Evolutionary conservation across 2,888 invertebrate species (phyloP).

Genomic region (Orchesella flavescens): DNA sequence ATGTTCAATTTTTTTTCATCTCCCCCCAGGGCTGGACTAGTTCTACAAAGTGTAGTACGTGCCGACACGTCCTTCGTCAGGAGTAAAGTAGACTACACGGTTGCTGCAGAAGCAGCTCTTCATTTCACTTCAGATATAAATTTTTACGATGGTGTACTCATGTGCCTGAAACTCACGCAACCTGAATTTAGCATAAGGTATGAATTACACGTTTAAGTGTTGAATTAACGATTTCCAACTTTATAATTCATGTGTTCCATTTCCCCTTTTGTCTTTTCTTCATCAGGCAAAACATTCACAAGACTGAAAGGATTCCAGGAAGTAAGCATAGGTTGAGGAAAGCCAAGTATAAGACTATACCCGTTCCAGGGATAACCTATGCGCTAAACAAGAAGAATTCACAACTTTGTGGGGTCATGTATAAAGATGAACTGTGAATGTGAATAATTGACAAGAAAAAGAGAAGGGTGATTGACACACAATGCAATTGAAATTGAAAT

Average conservation of each 20-base stretch:
- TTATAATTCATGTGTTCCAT: background rate
- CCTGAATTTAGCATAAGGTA: slow-evolving; percentile 80
- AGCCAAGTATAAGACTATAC: slow-evolving; percentile 77
- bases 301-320: slow-evolving; percentile 80
- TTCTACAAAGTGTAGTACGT: slow-evolving; percentile 79
- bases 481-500: too few relatives aligned
- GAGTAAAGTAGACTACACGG: slow-evolving; percentile 80
- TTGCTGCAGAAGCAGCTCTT: slow-evolving; percentile 81
- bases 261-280: background rate
- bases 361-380: slow-evolving; percentile 82
- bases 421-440: slow-evolving; percentile 71
- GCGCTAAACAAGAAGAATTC: slow-evolving; percentile 85
- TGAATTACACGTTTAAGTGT: slow-evolving; percentile 66
- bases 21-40: slow-evolving; percentile 79
- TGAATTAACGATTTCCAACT: background rate
- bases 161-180: slow-evolving; percentile 85
- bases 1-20: background rate
- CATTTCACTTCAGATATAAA: slow-evolving; percentile 84
- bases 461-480: too few relatives aligned
- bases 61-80: slow-evolving; percentile 81
- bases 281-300: slow-evolving; percentile 79
- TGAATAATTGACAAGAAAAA: slow-evolving; percentile 19
- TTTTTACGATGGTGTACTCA: slow-evolving; percentile 83
- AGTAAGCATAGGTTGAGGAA: slow-evolving; percentile 79
- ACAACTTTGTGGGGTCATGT: slow-evolving; percentile 80